These are phyloP conservation scores for Manis pentadactyla DNA, from an alignment of 2,797 vertebrate species.

Conservation along the genomic window DNA sequence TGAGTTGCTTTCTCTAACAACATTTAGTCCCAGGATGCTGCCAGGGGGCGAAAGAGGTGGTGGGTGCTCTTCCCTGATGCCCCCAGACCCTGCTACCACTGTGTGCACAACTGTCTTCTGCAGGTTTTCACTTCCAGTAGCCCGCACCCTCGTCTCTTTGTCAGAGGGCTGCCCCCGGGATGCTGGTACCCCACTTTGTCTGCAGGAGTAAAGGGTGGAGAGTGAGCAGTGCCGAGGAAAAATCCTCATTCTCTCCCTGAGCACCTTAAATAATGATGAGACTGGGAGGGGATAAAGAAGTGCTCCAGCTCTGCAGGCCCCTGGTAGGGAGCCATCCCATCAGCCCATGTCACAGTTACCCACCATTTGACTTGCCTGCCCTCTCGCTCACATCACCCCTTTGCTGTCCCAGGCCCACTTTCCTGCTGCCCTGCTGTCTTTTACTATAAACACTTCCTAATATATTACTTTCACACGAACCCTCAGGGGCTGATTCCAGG, in stretches of 20 bases:
- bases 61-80: background rate
- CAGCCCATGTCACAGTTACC: accelerated
- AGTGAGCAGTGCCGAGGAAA: background rate
- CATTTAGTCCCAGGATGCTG: background rate
- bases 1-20: background rate
- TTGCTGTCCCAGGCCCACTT: background rate
- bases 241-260: background rate
- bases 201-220: background rate
- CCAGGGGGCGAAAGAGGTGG: background rate
- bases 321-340: background rate
- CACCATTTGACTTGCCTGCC: background rate
- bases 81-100: background rate
- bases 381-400: background rate
- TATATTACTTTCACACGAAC: background rate
- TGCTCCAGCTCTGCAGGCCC: background rate
- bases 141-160: background rate
- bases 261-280: background rate
- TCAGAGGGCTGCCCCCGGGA: background rate
- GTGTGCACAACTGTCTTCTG: too few species aligned
- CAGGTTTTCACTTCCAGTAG: background rate
- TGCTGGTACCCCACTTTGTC: too few species aligned
- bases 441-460: background rate
- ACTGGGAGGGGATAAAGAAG: background rate
- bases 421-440: background rate
- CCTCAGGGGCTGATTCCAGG: background rate